Base-by-base conservation (phyloP, 92 coral and sea anemone species). In the Heteractis magnifica region DNA sequence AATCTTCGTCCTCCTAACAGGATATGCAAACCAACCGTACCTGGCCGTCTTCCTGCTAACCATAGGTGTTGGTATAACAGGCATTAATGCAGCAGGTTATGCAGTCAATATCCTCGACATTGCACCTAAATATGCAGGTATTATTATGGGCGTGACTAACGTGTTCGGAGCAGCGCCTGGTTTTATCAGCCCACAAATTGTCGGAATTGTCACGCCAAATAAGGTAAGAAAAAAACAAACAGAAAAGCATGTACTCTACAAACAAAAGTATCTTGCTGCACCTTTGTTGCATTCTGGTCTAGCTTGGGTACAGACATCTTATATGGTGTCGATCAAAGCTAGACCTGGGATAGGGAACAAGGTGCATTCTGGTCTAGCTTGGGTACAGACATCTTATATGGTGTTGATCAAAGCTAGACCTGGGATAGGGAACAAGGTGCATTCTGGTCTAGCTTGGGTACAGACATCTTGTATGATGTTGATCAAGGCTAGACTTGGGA, bases 31-130 rank as follows among this genome's bases (percentile, higher is more conserved):
- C 10, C 65, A 75, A 5, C 97, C 98, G 11, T 88, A 84, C 56
- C 82, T 97, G 50, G 99, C 93, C 11, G 94, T 97, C 16, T 93
- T 93, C 8, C 90, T 97, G 71, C 95, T 97, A 2, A 92, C 98
- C 18, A 90, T 97, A 49, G 99, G 99, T 71, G 99, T 97, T 12
- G 99, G 99, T 34, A 97, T 97, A 10, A 97, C 99, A 10, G 99
- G 99, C 49, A 86, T 97, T 52, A 97, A 97, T 78, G 99, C 99
- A 0, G 92, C 99, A 10, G 99, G 99, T 78, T 97, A 97, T 83
- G 99, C 99, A 34, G 99, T 97, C 77, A 97, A 97, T 87, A 91
- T 97, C 83, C 97, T 97, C 68, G 99, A 97, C 88, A 97, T 97
- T 83, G 99, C 98, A 48, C 99, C 99, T 56, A 94, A 92, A 79